These are phyloP conservation scores for Mustela lutreola DNA, from an alignment of 2,113 vertebrate genomes.

Conservation along the genomic window DNA sequence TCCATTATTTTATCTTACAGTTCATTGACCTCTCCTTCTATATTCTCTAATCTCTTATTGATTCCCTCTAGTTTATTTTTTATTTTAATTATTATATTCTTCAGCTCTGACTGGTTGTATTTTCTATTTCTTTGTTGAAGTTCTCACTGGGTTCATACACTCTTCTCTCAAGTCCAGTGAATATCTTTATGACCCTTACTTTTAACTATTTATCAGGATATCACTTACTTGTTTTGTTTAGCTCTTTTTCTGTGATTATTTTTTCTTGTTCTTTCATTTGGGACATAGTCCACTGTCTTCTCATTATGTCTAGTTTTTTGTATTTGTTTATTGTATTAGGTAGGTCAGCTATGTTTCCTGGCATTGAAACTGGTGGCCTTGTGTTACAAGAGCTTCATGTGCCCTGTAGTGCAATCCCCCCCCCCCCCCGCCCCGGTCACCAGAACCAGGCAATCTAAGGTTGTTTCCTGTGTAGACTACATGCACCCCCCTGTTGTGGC, in stretches of 20 bases:
- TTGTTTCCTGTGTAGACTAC: background rate
- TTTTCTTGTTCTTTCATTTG: background rate
- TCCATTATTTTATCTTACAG: background rate
- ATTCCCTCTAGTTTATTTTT: background rate
- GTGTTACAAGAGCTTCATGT: background rate
- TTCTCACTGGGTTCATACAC: background rate
- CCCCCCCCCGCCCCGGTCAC: background rate
- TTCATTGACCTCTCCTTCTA: background rate
- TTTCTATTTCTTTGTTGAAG: background rate
- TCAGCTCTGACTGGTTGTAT: background rate
- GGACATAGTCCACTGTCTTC: background rate
- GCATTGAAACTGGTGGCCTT: background rate
- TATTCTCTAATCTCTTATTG: background rate
- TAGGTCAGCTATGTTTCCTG: background rate
- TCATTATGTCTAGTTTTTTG: background rate
- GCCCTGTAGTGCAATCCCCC: background rate
- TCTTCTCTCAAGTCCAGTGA: background rate
- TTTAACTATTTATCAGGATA: background rate
- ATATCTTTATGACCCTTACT: background rate
- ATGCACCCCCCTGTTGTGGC: background rate
- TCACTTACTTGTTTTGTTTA: background rate
- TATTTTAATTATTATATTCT: background rate
- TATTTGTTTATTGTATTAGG: background rate
- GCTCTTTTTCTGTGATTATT: background rate
- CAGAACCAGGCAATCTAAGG: background rate